These are phyloP conservation scores for Caenorhabditis briggsae DNA, from an alignment of 1,140 invertebrate species.

Conservation along the genomic window DNA sequence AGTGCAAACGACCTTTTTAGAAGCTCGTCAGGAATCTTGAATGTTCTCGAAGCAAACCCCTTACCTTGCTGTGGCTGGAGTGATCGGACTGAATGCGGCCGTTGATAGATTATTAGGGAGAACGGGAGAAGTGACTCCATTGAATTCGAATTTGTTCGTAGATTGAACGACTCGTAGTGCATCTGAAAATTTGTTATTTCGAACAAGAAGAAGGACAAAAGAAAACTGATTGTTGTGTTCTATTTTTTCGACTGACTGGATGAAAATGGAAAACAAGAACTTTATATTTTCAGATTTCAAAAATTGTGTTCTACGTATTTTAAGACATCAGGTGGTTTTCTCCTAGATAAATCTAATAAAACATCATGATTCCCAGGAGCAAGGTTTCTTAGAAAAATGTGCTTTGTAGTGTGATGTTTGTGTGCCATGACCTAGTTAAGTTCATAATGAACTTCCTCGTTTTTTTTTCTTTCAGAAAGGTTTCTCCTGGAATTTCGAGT, in stretches of 20 bases:
- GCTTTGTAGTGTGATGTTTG: background rate
- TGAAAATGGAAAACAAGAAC: background rate
- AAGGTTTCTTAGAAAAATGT: background rate
- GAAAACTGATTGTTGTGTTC: slow-evolving; percentile 11
- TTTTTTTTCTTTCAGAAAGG: background rate
- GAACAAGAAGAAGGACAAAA: background rate
- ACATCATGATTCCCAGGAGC: background rate
- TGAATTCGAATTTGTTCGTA: slow-evolving; percentile 34
- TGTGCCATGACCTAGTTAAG: slow-evolving; percentile 2
- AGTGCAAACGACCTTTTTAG: slow-evolving; percentile 5
- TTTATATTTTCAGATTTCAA: background rate
- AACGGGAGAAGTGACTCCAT: slow-evolving; percentile 13
- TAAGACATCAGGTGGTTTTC: background rate
- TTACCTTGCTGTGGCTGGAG: slow-evolving; percentile 33
- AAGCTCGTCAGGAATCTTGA: background rate
- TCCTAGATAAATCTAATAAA: background rate
- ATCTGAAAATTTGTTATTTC: slow-evolving; percentile 22
- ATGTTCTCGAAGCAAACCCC: background rate
- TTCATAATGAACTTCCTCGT: background rate
- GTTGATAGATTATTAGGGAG: background rate
- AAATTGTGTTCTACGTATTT: slow-evolving; percentile 23
- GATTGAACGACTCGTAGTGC: slow-evolving; percentile 25
- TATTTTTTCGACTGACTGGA: background rate
- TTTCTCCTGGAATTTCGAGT: background rate
- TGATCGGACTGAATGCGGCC: slow-evolving; percentile 23